phyloP scores from a whole-genome alignment of 2,113 vertebrate species.

The Silurus glanis region DNA sequence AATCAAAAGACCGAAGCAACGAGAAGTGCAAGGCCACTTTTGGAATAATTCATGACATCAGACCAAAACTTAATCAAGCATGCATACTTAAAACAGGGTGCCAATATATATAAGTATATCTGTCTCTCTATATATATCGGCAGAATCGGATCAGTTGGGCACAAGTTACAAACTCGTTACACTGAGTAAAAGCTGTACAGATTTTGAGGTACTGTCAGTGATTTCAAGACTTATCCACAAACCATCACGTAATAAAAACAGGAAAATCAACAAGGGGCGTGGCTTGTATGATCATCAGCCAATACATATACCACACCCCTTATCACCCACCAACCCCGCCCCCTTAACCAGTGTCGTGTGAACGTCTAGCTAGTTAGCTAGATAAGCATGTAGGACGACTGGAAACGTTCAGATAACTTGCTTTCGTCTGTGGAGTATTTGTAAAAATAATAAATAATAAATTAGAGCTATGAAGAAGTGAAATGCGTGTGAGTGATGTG shows the following conservation, averaged over 20 bases:
- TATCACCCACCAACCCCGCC: too few species aligned
- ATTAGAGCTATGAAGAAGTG: neutral
- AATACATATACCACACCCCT: neutral
- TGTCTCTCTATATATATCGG: constrained; percentile 47
- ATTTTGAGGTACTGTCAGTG: constrained; percentile 42
- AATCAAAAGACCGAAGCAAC: constrained; percentile 55
- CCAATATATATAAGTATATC: constrained; percentile 49
- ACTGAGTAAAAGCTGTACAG: constrained; percentile 41
- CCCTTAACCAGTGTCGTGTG: too few species aligned
- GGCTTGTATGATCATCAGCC: neutral
- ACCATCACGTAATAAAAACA: neutral
- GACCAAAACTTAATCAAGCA: constrained; percentile 64
- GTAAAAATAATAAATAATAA: neutral
- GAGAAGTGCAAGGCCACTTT: constrained; percentile 74
- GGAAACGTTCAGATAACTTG: neutral
- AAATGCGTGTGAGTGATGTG: neutral
- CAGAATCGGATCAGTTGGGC: constrained; percentile 17
- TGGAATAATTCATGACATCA: constrained; percentile 60
- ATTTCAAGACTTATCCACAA: constrained; percentile 22
- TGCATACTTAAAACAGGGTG: constrained; percentile 71
- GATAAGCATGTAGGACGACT: neutral
- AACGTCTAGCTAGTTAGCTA: neutral
- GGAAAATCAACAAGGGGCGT: neutral
- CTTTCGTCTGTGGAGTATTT: neutral
- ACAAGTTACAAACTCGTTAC: constrained; percentile 8